Base-by-base conservation (phyloP, 2,888 invertebrate species). In the Drosophila buzzatii region DNA sequence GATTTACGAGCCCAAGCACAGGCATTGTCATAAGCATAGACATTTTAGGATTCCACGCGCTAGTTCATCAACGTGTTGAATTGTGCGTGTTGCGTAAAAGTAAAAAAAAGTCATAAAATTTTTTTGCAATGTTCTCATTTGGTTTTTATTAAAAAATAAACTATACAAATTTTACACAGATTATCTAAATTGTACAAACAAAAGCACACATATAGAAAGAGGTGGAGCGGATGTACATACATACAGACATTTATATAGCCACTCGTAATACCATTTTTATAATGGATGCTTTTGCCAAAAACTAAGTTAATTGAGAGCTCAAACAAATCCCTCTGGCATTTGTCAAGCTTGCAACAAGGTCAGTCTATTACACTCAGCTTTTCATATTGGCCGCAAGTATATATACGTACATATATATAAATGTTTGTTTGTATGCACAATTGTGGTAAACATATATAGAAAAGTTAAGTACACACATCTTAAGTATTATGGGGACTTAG, bases 151-250 rank as follows among this genome's bases (percentile, higher is more conserved):
- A 85, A 89, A 85, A 88, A 85, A 90, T 80, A 88, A 88, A 89
- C 85, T 88, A 82, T 89, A 85, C 88, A 89, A 89, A 89, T 90
- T 89, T 88, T 77, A 90, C 85, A 80, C 68, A 88, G 76, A 85
- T 89, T 89, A 90, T 84, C 67, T 70, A 74, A 86, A 57, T 72
- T 70, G 59, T 66, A 70, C 73, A 88, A 61, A 70, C 56, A 66
- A 70, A 88, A 57, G 68, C 68, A 67, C 42, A 60, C 31, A 55
- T 41, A 69, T 52, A 68, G 47, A 41, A 68, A 47, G 37, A 68
- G 52, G 45, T 52, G 53, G 62, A 44, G 47, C 37, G 41, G 23
- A 53, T 47, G 49, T n/a, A 23, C 57, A 51, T 39, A 20, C 27
- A 51, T 14, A 37, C 49, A 53, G 31, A 52, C 35, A 67, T 31